A percentile compares a stretch with the other conserved stretches of the same genome.
These are phyloP conservation scores for Drosophila santomea DNA, from an alignment of 1,140 invertebrate genomes.

Conservation along the genomic window DNA sequence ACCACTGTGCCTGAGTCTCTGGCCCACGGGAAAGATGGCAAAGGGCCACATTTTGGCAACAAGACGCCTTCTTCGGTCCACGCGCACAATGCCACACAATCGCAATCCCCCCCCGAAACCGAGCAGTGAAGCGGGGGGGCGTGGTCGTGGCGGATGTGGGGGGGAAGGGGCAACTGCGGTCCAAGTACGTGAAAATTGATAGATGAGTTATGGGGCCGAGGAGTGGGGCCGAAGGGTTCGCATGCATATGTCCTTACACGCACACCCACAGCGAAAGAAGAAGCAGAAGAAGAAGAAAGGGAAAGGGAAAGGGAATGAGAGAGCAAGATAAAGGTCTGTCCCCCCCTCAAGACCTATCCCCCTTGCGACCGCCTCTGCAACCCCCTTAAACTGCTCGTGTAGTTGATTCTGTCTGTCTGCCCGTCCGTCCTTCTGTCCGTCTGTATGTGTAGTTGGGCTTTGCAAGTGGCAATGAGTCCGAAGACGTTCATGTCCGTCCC, in stretches of 20 bases:
- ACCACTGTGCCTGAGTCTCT: conserved; percentile 52
- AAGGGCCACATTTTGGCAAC: conserved; percentile 81
- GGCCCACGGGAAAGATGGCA: conserved; percentile 38
- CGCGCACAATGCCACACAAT: conserved; percentile 42
- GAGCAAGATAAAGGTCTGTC: conserved; percentile 33
- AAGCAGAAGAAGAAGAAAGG: background rate
- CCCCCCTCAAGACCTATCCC: conserved; percentile 8
- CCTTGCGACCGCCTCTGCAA: background rate
- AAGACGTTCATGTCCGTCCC: conserved; percentile 75
- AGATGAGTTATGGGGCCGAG: conserved; percentile 79
- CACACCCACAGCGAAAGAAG: conserved; percentile 38
- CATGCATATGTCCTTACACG: conserved; percentile 75
- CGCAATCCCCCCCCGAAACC: conserved; percentile 20
- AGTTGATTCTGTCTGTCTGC: conserved; percentile 35
- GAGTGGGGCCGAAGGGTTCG: conserved; percentile 51
- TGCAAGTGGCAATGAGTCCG: conserved; percentile 82
- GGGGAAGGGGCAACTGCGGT: conserved; percentile 57
- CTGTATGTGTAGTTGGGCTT: conserved; percentile 67
- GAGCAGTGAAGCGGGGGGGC: conserved; percentile 2
- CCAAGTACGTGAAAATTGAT: conserved; percentile 84
- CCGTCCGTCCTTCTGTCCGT: conserved; percentile 35
- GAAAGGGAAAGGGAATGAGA: background rate
- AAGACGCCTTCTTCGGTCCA: conserved; percentile 72
- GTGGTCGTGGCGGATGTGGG: conserved; percentile 1
- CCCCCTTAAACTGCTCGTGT: conserved; percentile 20